Evolutionary conservation across 2,113 vertebrate genomes (phyloP).

Genomic region (Terrapene triunguis): DNA sequence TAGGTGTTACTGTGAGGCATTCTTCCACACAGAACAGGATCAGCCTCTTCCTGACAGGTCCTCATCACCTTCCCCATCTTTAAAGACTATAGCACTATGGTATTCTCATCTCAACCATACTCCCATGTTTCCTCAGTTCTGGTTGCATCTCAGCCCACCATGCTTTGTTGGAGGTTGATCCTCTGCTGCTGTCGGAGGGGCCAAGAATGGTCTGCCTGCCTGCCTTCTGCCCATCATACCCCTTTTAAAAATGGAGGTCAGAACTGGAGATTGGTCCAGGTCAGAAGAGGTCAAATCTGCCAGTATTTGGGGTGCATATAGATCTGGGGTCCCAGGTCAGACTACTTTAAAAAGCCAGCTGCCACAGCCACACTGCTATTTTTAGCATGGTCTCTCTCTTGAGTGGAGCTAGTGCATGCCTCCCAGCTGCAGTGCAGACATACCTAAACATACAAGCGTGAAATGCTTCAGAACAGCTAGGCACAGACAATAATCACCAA

Average conservation of each 20-base stretch:
- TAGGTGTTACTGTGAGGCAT: neutral
- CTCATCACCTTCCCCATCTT: neutral
- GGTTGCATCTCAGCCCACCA: neutral
- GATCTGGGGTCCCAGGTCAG: neutral
- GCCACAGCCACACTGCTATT: too few species aligned
- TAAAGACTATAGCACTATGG: neutral
- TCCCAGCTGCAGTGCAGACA: too few species aligned
- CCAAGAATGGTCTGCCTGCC: neutral
- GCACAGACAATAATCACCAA: neutral
- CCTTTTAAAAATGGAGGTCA: neutral
- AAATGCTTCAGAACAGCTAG: slow-evolving; percentile 18
- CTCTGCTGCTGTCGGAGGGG: neutral
- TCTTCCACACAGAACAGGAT: neutral
- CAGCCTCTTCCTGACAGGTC: neutral
- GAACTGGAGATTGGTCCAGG: neutral
- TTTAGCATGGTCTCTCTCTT: too few species aligned
- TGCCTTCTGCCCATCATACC: neutral
- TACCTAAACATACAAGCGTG: neutral
- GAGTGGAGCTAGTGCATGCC: too few species aligned
- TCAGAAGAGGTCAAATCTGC: neutral
- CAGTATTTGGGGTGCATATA: neutral
- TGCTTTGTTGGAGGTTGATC: neutral
- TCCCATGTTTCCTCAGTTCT: neutral
- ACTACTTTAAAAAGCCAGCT: neutral
- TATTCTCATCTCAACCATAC: neutral